phyloP scores from a whole-genome alignment of 2,113 vertebrate genomes.

The Rhea pennata region DNA sequence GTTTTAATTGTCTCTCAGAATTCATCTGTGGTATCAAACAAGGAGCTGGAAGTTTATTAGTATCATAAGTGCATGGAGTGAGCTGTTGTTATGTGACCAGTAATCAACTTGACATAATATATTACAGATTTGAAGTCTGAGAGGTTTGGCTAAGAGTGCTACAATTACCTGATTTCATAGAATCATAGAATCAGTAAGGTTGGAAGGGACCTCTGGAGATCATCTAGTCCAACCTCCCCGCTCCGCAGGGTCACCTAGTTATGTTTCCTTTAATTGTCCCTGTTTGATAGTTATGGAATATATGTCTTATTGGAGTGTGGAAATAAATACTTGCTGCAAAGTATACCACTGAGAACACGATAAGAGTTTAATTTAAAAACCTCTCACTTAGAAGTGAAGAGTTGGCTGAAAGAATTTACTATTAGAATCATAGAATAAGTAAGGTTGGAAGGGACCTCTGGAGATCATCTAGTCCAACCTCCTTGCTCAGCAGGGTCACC shows the following conservation, averaged over 20 bases:
- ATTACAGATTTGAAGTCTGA: not conserved
- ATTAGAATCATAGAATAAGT: not conserved
- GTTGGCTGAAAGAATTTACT: not conserved
- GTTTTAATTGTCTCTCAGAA: not conserved
- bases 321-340: conserved; percentile 8
- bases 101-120: not conserved
- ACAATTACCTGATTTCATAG: not conserved
- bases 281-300: not conserved
- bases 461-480: too few species aligned
- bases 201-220: too few species aligned
- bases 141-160: not conserved
- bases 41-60: not conserved
- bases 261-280: conserved; percentile 36
- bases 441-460: too few species aligned
- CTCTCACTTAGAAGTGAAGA: not conserved
- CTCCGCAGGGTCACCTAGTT: not conserved
- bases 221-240: too few species aligned
- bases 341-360: not conserved
- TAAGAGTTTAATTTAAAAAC: conserved; percentile 24
- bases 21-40: not conserved
- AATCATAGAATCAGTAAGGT: too few species aligned
- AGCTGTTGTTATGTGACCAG: not conserved
- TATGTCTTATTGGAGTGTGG: not conserved
- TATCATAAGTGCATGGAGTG: not conserved
- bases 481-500: too few species aligned